Evolutionary conservation across 2,888 invertebrate genomes (phyloP), one percentile per base, ranked within the genome.

Genomic region (Bunonema sp.): DNA sequence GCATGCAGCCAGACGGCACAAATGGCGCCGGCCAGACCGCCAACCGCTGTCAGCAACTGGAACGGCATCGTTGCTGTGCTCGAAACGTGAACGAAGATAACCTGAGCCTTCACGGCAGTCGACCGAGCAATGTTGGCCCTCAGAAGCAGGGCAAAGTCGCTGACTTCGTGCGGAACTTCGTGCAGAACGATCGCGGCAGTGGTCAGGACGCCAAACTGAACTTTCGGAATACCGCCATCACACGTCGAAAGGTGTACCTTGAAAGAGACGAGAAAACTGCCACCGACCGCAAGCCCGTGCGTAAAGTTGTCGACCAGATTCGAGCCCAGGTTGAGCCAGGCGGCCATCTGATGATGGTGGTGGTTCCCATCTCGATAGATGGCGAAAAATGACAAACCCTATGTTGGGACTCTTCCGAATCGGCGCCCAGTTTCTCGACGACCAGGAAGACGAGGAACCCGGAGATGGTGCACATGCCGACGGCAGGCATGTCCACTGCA

Each of bases 221-320:
- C 53, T 26, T 20, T 12, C 15, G n/a, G 29, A 30, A 10, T n/a
- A n/a, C n/a, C n/a, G n/a, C n/a, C n/a, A n/a, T n/a, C n/a, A n/a
- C n/a, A n/a, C n/a, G n/a, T n/a, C n/a, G 28, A 10, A 3, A 20
- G 12, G 19, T 36, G 18, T 24, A 75, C 75, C 70, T 72, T 73
- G 30, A 82, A 80, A 4, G 88, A 87, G 20, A 89, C 83, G 37
- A 89, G 76, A 74, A 89, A 97, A 18, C 89, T 88, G 0, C 88
- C 91, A n/a, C 88, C 91, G 8, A 93, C 83, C 0, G 93, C 91
- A 44, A 93, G 75, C 0, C 93, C 93, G 71, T 97, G 93, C 0
- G 91, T 89, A 74, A 93, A 93, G 75, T 97, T 97, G 72, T 93
- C 93, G 51, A 93, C 85, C 8, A 84, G 81, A 71, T 97, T 97